phyloP scores from a whole-genome alignment of 2,888 invertebrate genomes.

The Apodemia mormo region DNA sequence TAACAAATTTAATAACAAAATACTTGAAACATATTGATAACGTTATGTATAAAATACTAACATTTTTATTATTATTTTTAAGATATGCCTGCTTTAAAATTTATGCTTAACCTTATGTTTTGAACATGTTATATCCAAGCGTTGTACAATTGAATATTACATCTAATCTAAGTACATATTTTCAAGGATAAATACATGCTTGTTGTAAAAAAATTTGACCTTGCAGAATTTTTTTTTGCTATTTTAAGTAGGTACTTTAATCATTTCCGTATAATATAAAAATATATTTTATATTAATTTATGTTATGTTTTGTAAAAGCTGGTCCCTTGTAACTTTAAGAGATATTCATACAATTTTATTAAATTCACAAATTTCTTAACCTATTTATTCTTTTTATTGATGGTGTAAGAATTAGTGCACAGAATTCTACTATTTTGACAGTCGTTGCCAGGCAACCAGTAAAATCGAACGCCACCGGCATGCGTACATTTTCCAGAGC shows the following conservation, averaged over 20 bases:
- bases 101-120: not conserved
- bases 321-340: not conserved
- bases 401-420: not conserved
- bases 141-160: not conserved
- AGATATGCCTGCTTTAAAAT: too few species aligned
- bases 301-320: not conserved
- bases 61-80: too few species aligned
- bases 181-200: not conserved
- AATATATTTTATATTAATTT: slow-evolving; percentile 1
- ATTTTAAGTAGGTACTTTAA: not conserved
- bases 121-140: not conserved
- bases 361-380: not conserved
- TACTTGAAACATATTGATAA: too few species aligned
- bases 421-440: slow-evolving; percentile 23
- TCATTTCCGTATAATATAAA: not conserved
- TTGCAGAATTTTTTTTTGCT: slow-evolving; percentile 1
- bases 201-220: slow-evolving; percentile 4
- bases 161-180: not conserved
- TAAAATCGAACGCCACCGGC: slow-evolving; percentile 46
- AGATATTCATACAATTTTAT: not conserved
- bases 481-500: slow-evolving; percentile 44
- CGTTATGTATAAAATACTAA: too few species aligned
- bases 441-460: slow-evolving; percentile 60
- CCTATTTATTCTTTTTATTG: not conserved
- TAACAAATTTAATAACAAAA: too few species aligned